Evolutionary conservation across 1,140 invertebrate species (phyloP), one percentile per base, ranked within the genome.

Genomic region (Semibalanus balanoides): DNA sequence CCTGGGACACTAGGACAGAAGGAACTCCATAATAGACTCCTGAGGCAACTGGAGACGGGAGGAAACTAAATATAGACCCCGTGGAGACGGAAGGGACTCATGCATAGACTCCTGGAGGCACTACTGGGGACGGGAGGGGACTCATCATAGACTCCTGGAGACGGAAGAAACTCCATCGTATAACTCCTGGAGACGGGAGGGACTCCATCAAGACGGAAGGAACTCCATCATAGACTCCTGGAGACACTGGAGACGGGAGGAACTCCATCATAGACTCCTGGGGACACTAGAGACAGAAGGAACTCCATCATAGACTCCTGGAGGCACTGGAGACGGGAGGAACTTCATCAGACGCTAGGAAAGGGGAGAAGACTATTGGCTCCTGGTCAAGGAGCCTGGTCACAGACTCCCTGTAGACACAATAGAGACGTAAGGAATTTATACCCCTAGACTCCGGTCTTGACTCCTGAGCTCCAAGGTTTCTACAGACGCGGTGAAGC

Each of bases 1-100:
- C 17, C 83, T 78, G 19, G 86, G 79, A 19, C 81, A 78, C 84
- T 85, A 76, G 22, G 29, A 31, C 31, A 87, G 83, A 78, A 95
- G 90, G 77, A 86, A 81, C 14, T 85, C 79, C 82, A 86, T 89
- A 31, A 85, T 79, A 0, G 81, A 77, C 80, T 88, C 85, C 17
- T 83, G 78, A 19, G 78, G 28, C 30, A 75, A 70, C 79, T 78
- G 71, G 0, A 31, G 22, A 31, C 64, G 70, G 14, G 78, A 31
- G 19, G 31, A 11, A 27, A 31, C 28, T 29, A 74, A n/a, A n/a
- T n/a, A n/a, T n/a, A n/a, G n/a, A 19, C n/a, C 25, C 17, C n/a
- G 17, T 19, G 31, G 5, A 77, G 0, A 69, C 1, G 29, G 29
- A 3, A 74, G 22, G 22, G 51, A 35, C 0, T 27, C 30, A 76